phyloP scores from a whole-genome alignment of 1,140 invertebrate genomes.

The Aphelinus certus region DNA sequence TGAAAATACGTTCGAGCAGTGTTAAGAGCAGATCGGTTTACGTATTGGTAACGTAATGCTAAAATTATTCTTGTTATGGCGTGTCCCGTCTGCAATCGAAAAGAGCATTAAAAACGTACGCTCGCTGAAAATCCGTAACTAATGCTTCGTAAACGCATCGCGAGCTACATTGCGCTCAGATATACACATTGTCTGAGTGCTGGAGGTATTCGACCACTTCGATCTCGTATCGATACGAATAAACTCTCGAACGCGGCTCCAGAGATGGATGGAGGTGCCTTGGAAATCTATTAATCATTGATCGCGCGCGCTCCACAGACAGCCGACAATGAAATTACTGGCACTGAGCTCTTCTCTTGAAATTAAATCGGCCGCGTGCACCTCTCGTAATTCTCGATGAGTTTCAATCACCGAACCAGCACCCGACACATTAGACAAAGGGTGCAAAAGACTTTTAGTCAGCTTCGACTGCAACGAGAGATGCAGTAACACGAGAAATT shows the following conservation, averaged over 20 bases:
- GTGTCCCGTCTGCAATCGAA: too few species aligned
- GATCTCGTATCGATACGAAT: slow-evolving; percentile 52
- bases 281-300: slow-evolving; percentile 63
- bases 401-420: background rate
- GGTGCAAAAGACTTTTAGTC: too few species aligned
- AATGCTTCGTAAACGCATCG: slow-evolving; percentile 17
- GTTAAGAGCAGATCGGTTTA: too few species aligned
- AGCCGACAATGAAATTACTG: slow-evolving; percentile 53
- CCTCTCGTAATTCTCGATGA: background rate
- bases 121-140: background rate
- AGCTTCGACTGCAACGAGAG: too few species aligned
- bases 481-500: too few species aligned
- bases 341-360: slow-evolving; percentile 50
- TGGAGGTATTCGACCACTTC: slow-evolving; percentile 2
- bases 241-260: slow-evolving; percentile 21
- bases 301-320: slow-evolving; percentile 45
- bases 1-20: too few species aligned
- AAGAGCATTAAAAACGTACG: background rate
- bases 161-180: background rate
- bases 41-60: too few species aligned
- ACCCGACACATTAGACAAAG: slow-evolving; percentile 10
- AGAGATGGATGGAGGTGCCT: slow-evolving; percentile 57
- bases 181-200: too few species aligned
- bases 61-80: too few species aligned
- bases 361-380: slow-evolving; percentile 51